Evolutionary conservation across 2,888 invertebrate species (phyloP), one percentile per base, ranked within the genome.

Genomic region (Drosophila flavopinicola): DNA sequence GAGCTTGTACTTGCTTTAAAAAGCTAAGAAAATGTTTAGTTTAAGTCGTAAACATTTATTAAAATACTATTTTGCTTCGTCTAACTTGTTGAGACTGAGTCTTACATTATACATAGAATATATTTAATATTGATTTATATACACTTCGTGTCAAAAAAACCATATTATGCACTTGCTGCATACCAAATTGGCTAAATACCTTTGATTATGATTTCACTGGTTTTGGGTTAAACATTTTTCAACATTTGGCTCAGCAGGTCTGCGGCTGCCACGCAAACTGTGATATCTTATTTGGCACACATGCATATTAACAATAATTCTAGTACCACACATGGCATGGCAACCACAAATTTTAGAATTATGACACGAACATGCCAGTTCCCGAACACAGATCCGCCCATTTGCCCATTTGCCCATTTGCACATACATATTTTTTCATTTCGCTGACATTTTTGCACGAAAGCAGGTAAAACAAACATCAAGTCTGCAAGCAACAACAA

Each of bases 271-370:
- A 56, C 41, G 44, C 27, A 33, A 48, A 44, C 38, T 45, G 4
- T 27, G 27, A 30, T 41, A 58, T 54, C 58, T 23, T 33, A 32
- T 42, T 52, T 27, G 44, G 7, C 39, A 48, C 24, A 27, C 9
- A 38, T 39, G 32, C 33, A 66, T 39, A 68, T 66, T 67, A 65
- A 51, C 35, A 49, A 47, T 69, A 66, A 76, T 79, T 78, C 78
- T 20, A 68, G 51, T 66, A 24, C 45, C 49, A 35, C 49, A 35
- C 38, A 38, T 68, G 61, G 64, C 80, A 76, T 57, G 80, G 59
- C 67, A 78, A 75, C 75, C 76, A 42, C 78, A 76, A 71, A 78
- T 80, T 80, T 74, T 80, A 80, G 76, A 76, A 79, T 71, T 78
- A 74, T 79, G 76, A 76, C 78, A 71, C 49, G 67, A 74, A 71